phyloP scores from a whole-genome alignment of 2,888 invertebrate genomes.

The Ectemnius continuus region DNA sequence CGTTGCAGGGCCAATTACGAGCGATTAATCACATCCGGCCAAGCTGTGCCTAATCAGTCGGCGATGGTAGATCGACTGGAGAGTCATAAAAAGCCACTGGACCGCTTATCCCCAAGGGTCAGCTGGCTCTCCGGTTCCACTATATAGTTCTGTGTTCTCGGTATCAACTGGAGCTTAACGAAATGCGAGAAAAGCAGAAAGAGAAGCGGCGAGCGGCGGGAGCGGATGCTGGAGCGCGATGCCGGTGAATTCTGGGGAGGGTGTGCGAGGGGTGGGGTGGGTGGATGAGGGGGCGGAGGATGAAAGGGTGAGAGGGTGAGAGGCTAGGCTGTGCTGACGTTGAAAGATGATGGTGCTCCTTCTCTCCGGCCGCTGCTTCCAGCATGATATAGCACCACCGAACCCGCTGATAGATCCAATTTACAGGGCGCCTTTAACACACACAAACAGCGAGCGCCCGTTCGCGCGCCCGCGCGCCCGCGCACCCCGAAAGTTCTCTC shows the following conservation, averaged over 20 bases:
- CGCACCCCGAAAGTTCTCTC: slow-evolving; percentile 51
- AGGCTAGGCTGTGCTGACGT: slow-evolving; percentile 71
- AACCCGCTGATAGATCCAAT: slow-evolving; percentile 77
- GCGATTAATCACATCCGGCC: slow-evolving; percentile 70
- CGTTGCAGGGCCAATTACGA: not conserved
- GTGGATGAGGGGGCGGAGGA: slow-evolving; percentile 23
- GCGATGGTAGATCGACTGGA: slow-evolving; percentile 57
- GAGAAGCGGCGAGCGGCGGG: not conserved
- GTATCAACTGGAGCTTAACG: slow-evolving; percentile 1
- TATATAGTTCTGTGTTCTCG: slow-evolving; percentile 28
- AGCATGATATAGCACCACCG: slow-evolving; percentile 76
- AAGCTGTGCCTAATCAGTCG: slow-evolving; percentile 69
- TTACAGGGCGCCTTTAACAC: slow-evolving; percentile 71
- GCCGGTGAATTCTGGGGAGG: slow-evolving; percentile 19
- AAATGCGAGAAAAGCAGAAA: not conserved
- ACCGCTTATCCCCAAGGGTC: slow-evolving; percentile 64
- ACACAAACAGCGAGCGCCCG: slow-evolving; percentile 19
- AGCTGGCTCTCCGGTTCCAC: slow-evolving; percentile 51
- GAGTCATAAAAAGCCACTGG: slow-evolving; percentile 63
- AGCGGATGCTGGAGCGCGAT: slow-evolving; percentile 1
- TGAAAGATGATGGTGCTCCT: slow-evolving; percentile 76
- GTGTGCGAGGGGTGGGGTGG: slow-evolving; percentile 16
- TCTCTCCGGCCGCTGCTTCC: slow-evolving; percentile 72
- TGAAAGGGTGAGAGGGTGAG: slow-evolving; percentile 28
- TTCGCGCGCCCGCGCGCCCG: no score